phyloP scores from a whole-genome alignment of 2,113 vertebrate species.

The Formicarius rufipectus region DNA sequence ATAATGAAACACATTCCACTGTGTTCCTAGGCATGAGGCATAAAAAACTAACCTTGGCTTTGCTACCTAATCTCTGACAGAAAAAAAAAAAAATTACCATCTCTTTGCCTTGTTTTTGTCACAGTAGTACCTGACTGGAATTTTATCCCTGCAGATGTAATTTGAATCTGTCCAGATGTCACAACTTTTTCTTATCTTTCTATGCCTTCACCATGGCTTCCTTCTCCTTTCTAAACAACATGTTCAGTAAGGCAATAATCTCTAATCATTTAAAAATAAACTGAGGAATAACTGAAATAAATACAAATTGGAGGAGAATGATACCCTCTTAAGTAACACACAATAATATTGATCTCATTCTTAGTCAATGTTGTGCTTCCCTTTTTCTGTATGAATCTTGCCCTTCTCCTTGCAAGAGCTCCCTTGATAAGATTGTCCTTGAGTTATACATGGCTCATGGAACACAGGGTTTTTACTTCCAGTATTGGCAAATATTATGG shows the following conservation, averaged over 20 bases:
- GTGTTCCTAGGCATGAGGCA: neutral
- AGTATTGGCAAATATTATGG: neutral
- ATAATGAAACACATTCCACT: conserved; percentile 29
- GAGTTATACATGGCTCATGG: neutral
- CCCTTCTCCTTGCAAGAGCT: neutral
- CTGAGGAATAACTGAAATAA: neutral
- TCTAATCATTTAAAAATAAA: neutral
- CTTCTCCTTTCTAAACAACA: neutral
- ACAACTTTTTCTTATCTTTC: neutral
- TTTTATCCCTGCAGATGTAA: neutral
- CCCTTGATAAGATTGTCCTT: neutral
- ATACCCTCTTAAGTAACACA: neutral
- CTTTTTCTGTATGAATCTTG: neutral
- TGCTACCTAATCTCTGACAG: neutral
- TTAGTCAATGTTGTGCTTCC: neutral
- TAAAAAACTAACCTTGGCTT: neutral
- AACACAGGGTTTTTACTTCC: neutral
- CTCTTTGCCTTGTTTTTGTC: neutral
- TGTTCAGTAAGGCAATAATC: neutral
- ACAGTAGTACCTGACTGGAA: neutral
- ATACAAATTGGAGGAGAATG: neutral
- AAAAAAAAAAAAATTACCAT: neutral
- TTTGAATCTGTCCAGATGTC: neutral
- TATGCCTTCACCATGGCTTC: neutral
- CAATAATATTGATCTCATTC: neutral